A percentile compares a stretch with the other conserved stretches of the same genome.
Evolutionary conservation across 2,113 vertebrate genomes (phyloP).

Genomic region (Chionodraco myersi): DNA sequence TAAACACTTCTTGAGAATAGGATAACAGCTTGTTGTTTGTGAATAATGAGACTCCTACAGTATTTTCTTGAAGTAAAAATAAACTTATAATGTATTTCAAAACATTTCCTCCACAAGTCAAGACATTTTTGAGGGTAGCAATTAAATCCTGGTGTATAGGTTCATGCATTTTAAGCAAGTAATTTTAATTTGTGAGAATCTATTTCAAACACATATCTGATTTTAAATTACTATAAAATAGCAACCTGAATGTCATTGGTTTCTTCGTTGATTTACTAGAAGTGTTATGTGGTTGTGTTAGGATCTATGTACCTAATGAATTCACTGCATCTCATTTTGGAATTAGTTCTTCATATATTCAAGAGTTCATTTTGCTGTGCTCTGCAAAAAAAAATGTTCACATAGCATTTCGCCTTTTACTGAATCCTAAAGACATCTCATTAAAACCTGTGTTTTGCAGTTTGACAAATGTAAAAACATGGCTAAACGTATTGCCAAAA

Average conservation of each 20-base stretch:
- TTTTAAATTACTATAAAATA: constrained; percentile 10
- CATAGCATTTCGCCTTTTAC: not conserved
- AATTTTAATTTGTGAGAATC: not conserved
- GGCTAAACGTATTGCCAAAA: not conserved
- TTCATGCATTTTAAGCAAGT: constrained; percentile 13
- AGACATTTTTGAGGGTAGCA: constrained; percentile 7
- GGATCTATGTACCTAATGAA: not conserved
- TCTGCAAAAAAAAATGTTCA: not conserved
- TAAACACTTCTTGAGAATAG: not conserved
- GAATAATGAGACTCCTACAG: constrained; percentile 12
- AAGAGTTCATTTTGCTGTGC: not conserved
- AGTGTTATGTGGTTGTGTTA: not conserved
- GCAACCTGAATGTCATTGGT: not conserved
- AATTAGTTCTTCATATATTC: constrained; percentile 1
- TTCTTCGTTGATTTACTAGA: not conserved
- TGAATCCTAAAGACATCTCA: not conserved
- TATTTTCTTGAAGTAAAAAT: not conserved
- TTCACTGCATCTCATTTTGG: constrained; percentile 6
- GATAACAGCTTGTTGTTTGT: not conserved
- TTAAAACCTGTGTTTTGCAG: not conserved
- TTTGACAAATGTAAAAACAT: not conserved
- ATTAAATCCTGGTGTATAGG: not conserved
- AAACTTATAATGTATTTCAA: constrained; percentile 7
- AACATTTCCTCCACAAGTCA: not conserved
- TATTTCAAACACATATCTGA: constrained; percentile 2